Conservation (phyloP, 2,888 invertebrate species). For the Callosobruchus maculatus region DNA sequence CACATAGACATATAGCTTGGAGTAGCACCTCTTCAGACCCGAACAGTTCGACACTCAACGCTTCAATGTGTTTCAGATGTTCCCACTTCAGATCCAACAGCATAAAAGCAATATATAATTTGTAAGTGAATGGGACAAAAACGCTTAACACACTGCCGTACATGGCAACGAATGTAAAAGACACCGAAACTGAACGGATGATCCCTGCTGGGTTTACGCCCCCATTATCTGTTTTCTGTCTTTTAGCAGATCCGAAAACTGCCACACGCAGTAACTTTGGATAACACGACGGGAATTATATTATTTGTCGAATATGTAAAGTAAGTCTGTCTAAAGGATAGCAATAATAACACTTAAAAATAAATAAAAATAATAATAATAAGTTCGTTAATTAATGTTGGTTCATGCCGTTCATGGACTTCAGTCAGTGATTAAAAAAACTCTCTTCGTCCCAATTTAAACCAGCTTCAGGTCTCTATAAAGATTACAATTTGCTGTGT, state of each 20-base stretch:
- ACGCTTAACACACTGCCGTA: constrained; percentile 28
- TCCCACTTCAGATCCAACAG: constrained; percentile 28
- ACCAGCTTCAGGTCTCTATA: too few relatives aligned
- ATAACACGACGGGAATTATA: background rate
- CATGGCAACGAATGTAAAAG: constrained; percentile 22
- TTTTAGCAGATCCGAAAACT: constrained; percentile 28
- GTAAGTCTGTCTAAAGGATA: too few relatives aligned
- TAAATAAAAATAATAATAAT: too few relatives aligned
- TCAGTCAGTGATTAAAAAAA: too few relatives aligned
- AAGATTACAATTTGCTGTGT: too few relatives aligned
- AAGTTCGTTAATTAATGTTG: too few relatives aligned
- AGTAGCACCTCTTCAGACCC: background rate
- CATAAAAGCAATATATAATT: constrained; percentile 36
- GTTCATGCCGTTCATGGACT: too few relatives aligned
- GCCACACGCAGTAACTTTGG: constrained; percentile 27
- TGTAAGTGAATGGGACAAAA: constrained; percentile 29
- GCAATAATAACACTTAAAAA: too few relatives aligned
- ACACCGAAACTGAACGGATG: constrained; percentile 23
- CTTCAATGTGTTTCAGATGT: constrained; percentile 24
- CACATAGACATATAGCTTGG: too few relatives aligned
- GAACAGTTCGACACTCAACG: background rate
- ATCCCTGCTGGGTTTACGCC: constrained; percentile 41
- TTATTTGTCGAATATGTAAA: too few relatives aligned
- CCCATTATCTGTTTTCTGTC: constrained; percentile 42
- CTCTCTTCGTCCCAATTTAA: too few relatives aligned